phyloP scores from a whole-genome alignment of 1,140 invertebrate genomes.

The Pseudoatta argentina region DNA sequence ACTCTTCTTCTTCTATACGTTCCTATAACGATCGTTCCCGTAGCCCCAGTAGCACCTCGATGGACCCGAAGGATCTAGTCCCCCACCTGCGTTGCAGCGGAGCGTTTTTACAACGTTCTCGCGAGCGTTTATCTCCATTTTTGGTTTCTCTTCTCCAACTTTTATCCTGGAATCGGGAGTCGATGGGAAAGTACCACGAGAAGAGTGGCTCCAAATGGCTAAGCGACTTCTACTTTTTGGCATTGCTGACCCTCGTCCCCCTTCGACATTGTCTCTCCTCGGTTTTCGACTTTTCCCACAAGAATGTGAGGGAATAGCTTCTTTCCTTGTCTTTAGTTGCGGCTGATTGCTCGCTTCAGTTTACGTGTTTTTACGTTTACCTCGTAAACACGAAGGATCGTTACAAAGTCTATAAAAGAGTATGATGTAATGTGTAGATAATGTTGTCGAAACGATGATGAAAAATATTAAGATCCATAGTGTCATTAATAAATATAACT shows the following conservation, averaged over 20 bases:
- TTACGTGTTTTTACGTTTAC: constrained; percentile 14
- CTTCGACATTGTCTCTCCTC: not conserved
- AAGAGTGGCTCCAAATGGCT: constrained; percentile 64
- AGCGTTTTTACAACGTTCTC: constrained; percentile 73
- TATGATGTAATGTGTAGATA: not conserved
- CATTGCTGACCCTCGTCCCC: constrained; percentile 66
- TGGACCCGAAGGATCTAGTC: constrained; percentile 11
- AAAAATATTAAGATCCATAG: not conserved
- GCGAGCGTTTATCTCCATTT: constrained; percentile 69
- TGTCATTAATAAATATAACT: not conserved
- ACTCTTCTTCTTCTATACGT: constrained; percentile 44
- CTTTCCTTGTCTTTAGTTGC: constrained; percentile 42
- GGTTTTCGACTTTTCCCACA: constrained; percentile 76
- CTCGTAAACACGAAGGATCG: not conserved
- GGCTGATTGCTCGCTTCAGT: constrained; percentile 43
- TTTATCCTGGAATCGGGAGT: constrained; percentile 64
- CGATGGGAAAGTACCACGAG: constrained; percentile 76
- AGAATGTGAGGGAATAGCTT: constrained; percentile 13
- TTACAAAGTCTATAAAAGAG: not conserved
- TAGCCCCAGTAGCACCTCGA: constrained; percentile 31
- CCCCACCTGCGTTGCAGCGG: constrained; percentile 73
- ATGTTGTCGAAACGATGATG: not conserved
- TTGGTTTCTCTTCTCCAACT: constrained; percentile 65
- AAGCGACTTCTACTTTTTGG: constrained; percentile 76
- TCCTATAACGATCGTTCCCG: constrained; percentile 47